Conservation (phyloP, 2,888 invertebrate species). For the Amiota minor region DNA sequence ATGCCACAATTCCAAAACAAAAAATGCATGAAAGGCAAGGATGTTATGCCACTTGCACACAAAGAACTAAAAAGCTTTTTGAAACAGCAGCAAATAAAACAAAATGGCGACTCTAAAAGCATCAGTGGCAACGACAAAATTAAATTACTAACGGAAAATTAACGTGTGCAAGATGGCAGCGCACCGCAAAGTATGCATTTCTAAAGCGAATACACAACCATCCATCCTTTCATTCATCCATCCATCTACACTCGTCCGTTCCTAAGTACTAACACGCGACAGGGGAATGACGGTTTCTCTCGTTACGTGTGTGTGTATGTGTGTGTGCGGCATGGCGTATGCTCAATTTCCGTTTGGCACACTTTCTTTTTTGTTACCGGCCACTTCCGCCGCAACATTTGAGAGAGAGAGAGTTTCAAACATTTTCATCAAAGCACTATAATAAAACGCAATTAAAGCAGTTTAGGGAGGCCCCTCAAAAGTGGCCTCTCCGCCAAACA, state of each 20-base stretch:
- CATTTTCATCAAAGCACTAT: neutral
- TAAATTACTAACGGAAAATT: slow-evolving; percentile 66
- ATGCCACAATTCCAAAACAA: neutral
- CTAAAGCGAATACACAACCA: neutral
- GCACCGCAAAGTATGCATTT: slow-evolving; percentile 28
- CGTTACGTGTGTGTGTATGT: neutral
- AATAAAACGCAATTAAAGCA: slow-evolving; percentile 10
- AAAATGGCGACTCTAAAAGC: slow-evolving; percentile 7
- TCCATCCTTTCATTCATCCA: neutral
- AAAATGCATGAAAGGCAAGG: slow-evolving; percentile 4
- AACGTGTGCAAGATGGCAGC: slow-evolving; percentile 46
- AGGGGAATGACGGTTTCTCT: no score
- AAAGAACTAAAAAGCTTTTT: neutral
- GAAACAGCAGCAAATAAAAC: neutral
- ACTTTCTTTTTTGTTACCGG: slow-evolving; percentile 11
- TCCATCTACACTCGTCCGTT: neutral
- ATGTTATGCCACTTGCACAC: neutral
- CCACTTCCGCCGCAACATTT: no score
- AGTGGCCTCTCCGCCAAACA: neutral
- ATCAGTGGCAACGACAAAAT: slow-evolving; percentile 50
- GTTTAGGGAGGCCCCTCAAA: neutral
- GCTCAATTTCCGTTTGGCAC: slow-evolving; percentile 51
- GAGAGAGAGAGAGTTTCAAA: neutral
- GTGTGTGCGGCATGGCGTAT: slow-evolving; percentile 49
- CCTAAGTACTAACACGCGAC: neutral